These are phyloP conservation scores for Temnothorax curvispinosus DNA, from an alignment of 1,140 invertebrate species.

Conservation along the genomic window DNA sequence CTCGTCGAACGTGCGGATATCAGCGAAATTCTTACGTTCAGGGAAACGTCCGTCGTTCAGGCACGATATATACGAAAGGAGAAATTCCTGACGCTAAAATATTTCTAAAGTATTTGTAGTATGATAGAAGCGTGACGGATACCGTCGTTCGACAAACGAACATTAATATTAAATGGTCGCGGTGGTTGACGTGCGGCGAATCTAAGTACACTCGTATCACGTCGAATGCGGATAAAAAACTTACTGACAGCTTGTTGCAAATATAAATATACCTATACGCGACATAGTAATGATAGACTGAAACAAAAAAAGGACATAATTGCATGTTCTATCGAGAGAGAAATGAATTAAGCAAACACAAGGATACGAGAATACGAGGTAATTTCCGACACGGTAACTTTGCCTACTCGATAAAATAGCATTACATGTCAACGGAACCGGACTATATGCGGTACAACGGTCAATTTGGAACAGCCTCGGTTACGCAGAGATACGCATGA, in stretches of 20 bases:
- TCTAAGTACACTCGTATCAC: not conserved
- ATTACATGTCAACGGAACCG: conserved; percentile 74
- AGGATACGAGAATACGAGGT: conserved; percentile 28
- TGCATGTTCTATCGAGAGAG: conserved; percentile 1
- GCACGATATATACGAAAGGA: not conserved
- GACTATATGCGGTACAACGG: conserved; percentile 71
- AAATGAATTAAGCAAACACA: conserved; percentile 54
- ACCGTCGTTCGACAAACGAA: not conserved
- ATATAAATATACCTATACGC: not conserved
- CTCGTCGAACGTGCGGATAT: conserved; percentile 30
- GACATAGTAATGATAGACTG: not conserved
- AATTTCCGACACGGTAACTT: conserved; percentile 56
- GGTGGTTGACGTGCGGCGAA: not conserved
- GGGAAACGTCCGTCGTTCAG: not conserved
- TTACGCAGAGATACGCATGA: conserved; percentile 78
- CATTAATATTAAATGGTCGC: not conserved
- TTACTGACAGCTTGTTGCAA: not conserved
- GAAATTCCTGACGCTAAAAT: not conserved
- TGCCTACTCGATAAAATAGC: conserved; percentile 71
- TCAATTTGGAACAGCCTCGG: conserved; percentile 76
- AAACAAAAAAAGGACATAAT: not conserved
- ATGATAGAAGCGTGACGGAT: not conserved
- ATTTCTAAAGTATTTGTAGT: conserved; percentile 1
- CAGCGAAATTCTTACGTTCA: conserved; percentile 17
- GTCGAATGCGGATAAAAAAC: not conserved